Conservation (phyloP, 2,797 vertebrate genomes). For the Sarcophilus harrisii region DNA sequence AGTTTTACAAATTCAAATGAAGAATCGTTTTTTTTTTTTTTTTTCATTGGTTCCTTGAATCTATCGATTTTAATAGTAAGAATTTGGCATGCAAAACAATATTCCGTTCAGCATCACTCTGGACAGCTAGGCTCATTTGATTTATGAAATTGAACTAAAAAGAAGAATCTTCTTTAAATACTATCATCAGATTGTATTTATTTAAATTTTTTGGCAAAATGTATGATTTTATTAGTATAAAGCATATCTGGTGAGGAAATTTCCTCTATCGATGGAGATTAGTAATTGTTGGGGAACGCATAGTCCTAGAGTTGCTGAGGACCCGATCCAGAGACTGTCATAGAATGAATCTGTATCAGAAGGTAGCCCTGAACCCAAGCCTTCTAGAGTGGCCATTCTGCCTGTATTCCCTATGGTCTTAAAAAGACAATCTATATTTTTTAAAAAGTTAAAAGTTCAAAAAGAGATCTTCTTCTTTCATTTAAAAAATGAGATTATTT, state of each 20-base stretch:
- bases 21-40: not conserved
- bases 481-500: not conserved
- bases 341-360: not conserved
- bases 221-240: not conserved
- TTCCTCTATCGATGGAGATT: not conserved
- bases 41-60: not conserved
- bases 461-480: not conserved
- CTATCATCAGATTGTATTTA: not conserved
- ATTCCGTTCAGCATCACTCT: not conserved
- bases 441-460: not conserved
- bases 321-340: not conserved
- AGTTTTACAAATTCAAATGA: conserved; percentile 26
- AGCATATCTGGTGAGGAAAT: not conserved
- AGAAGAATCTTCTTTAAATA: not conserved
- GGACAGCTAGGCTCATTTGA: conserved; percentile 14
- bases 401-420: not conserved
- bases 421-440: not conserved
- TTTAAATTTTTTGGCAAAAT: not conserved
- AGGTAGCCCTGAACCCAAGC: not conserved
- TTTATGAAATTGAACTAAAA: not conserved
- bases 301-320: not conserved
- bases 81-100: conserved; percentile 10
- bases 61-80: conserved; percentile 19
- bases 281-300: not conserved
- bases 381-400: not conserved